Evolutionary conservation across 2,113 vertebrate genomes (phyloP).

Genomic region (Dromiciops gliroides): DNA sequence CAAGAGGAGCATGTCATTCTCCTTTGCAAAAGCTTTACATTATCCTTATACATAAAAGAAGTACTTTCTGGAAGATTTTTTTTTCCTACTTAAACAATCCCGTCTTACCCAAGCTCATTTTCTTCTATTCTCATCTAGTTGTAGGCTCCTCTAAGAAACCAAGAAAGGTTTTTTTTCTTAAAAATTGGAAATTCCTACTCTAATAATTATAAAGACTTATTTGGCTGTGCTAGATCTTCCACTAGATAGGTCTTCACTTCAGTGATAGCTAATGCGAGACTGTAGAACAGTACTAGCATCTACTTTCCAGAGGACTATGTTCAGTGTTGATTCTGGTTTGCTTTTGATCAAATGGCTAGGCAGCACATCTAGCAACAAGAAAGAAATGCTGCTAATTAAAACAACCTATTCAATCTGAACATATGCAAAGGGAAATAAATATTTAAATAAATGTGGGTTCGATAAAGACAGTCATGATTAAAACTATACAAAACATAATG

Average conservation of each 20-base stretch:
- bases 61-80: not conserved
- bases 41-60: conserved; percentile 2
- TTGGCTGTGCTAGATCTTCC: not conserved
- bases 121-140: not conserved
- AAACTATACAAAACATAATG: conserved; percentile 61
- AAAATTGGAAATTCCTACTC: not conserved
- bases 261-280: conserved; percentile 52
- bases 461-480: conserved; percentile 72
- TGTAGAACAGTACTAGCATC: conserved; percentile 32
- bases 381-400: conserved; percentile 72
- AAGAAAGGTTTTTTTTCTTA: not conserved
- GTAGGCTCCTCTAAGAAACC: not conserved
- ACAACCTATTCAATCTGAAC: conserved; percentile 67
- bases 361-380: conserved; percentile 71
- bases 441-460: conserved; percentile 76
- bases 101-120: conserved; percentile 10
- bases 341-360: conserved; percentile 79
- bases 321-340: conserved; percentile 64
- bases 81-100: not conserved
- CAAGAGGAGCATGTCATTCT: not conserved
- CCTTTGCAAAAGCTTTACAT: not conserved
- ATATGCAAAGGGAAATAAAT: conserved; percentile 70
- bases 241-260: not conserved
- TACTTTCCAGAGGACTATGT: conserved; percentile 26
- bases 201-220: not conserved